These are phyloP conservation scores for Xanthia togata DNA, from an alignment of 2,888 invertebrate species.

Conservation along the genomic window DNA sequence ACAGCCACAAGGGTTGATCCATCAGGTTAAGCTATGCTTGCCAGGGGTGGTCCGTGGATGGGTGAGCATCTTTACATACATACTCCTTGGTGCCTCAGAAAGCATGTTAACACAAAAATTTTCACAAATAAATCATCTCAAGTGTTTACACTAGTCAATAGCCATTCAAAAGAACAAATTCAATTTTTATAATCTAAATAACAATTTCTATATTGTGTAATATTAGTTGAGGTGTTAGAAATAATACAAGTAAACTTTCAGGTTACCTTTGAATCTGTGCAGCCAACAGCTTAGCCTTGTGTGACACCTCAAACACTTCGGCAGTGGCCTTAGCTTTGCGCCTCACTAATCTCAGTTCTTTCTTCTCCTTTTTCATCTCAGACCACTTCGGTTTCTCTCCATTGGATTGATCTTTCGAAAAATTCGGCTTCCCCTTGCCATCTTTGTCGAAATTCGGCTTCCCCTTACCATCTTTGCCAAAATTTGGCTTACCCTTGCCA, in stretches of 20 bases:
- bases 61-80: no score
- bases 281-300: conserved; percentile 85
- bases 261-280: conserved; percentile 86
- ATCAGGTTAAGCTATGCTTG: no score
- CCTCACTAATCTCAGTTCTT: conserved; percentile 92
- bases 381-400: conserved; percentile 92
- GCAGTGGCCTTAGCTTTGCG: conserved; percentile 90
- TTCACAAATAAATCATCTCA: neutral
- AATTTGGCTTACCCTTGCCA: conserved; percentile 62
- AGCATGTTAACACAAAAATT: no score
- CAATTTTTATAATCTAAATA: neutral
- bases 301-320: conserved; percentile 86
- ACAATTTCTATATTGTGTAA: neutral
- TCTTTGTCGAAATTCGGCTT: conserved; percentile 56
- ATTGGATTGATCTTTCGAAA: conserved; percentile 72
- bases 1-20: no score
- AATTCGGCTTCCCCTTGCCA: conserved; percentile 70
- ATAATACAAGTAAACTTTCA: neutral
- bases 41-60: no score
- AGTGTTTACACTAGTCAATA: neutral
- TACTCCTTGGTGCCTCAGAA: no score
- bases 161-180: neutral
- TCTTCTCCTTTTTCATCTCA: conserved; percentile 94
- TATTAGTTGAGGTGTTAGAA: neutral
- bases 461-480: conserved; percentile 55